Base-by-base conservation (phyloP, 1,140 invertebrate species). In the Cardiocondyla obscurior region DNA sequence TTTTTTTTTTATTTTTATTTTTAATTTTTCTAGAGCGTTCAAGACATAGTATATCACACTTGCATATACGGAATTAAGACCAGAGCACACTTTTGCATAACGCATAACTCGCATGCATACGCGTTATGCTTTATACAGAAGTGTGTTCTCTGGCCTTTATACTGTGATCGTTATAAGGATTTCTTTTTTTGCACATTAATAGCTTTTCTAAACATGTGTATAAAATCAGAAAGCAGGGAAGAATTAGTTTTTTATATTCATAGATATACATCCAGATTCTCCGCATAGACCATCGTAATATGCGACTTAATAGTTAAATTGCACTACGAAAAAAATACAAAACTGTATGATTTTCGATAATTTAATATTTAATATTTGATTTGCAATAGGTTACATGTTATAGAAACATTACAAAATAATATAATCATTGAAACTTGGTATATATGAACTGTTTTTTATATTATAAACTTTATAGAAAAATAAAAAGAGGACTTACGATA, bases 391-490 rank as follows among this genome's bases (percentile, higher is more conserved):
- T 62, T 46, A 33, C 19, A 55, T 25, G 0, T 69, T 73, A 44
- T 76, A 10, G 8, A 57, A 46, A 62, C 28, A 57, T 42, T 1
- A 28, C 19, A 65, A 42, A 62, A 19, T 57, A 62, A 19, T 57
- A 73, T n/a, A 16, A 44, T 57, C n/a, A 72, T 33, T 74, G 36
- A 46, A 74, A 62, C 33, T 74, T 74, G 36, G 55, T 44, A 30
- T 60, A 58, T 69, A 14, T 51, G 7, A 36, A 39, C 39, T 74
- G 55, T 74, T 62, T 76, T 74, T 76, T 76, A 62, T 64, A 76
- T 76, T 49, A 76, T 30, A 74, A 58, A 64, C 30, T 51, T 76
- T 76, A 49, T 64, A 64, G 53, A 3, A 58, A 62, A 62, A 76
- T 73, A 73, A 76, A n/a, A 76, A 58, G 25, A 62, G 16, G 14